Evolutionary conservation across 2,797 vertebrate species (phyloP), one percentile per base, ranked within the genome.

Genomic region (Alauda arvensis): DNA sequence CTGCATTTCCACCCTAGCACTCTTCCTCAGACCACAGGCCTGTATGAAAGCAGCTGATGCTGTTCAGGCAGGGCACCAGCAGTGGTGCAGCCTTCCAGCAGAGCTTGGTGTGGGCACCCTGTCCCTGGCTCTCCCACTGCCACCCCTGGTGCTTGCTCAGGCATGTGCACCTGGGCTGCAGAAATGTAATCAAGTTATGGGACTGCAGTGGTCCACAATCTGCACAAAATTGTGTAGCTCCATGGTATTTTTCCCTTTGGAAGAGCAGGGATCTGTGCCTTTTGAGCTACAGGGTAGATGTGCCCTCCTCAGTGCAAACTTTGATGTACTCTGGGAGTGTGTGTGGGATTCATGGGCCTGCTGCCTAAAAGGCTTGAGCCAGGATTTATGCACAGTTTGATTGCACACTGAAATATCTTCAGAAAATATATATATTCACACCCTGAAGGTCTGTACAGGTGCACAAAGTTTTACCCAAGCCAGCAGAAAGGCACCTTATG

Each of bases 321-420:
- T 59, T 52, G n/a, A 9, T 31, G n/a, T 21, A 2, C 31, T 45
- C 0, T 29, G 25, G 3, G 4, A 71, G 13, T 9, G 6, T 46
- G 12, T 17, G 2, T 24, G 34, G n/a, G 18, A 42, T 77, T 88
- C 17, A 31, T 4, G 16, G 60, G 6, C 28, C 10, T 18, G 3
- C 52, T 46, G n/a, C n/a, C 79, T 34, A 55, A 28, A 40, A 65
- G 13, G 33, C 51, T 71, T 40, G 39, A 25, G 42, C 33, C 39
- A 74, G 24, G 29, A 72, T 23, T 34, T 39, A 18, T 5, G 10
- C n/a, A 18, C 13, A 17, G 9, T 57, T 82, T 46, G 34, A 52
- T n/a, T 82, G 34, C 12, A 29, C 20, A 21, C 23, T 45, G 43
- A 63, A 53, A 34, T 70, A 49, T 21, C 20, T 71, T 40, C 34